phyloP scores from a whole-genome alignment of 2,888 invertebrate genomes.

The Plebejus anna region DNA sequence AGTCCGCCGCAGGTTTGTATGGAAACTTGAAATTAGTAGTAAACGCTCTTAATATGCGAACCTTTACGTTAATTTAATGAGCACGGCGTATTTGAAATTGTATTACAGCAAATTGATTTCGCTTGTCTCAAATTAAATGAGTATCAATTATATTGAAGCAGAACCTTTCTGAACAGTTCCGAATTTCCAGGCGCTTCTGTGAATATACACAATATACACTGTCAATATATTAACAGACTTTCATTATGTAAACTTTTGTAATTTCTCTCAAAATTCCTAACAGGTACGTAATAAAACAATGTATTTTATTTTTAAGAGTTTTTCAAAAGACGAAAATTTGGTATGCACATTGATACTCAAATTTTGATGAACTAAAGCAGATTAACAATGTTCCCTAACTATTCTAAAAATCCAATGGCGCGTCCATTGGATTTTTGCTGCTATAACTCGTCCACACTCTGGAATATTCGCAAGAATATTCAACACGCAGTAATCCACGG shows the following conservation, averaged over 20 bases:
- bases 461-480: not conserved
- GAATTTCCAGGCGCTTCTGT: not conserved
- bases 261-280: not conserved
- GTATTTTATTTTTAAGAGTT: too few species aligned
- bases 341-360: too few species aligned
- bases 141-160: not conserved
- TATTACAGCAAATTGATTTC: constrained; percentile 12
- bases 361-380: too few species aligned
- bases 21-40: too few species aligned
- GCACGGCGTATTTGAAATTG: constrained; percentile 13
- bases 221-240: constrained; percentile 18
- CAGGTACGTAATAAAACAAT: not conserved
- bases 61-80: not conserved
- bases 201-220: too few species aligned
- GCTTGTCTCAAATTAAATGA: constrained; percentile 21
- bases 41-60: not conserved
- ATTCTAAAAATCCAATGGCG: too few species aligned
- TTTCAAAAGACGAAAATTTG: too few species aligned
- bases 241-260: not conserved
- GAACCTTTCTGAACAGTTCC: constrained; percentile 1
- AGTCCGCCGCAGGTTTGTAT: too few species aligned
- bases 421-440: too few species aligned
- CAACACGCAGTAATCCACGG: not conserved
- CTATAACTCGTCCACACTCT: too few species aligned
- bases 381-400: too few species aligned